phyloP scores from a whole-genome alignment of 2,113 vertebrate species.

The Gadus macrocephalus region DNA sequence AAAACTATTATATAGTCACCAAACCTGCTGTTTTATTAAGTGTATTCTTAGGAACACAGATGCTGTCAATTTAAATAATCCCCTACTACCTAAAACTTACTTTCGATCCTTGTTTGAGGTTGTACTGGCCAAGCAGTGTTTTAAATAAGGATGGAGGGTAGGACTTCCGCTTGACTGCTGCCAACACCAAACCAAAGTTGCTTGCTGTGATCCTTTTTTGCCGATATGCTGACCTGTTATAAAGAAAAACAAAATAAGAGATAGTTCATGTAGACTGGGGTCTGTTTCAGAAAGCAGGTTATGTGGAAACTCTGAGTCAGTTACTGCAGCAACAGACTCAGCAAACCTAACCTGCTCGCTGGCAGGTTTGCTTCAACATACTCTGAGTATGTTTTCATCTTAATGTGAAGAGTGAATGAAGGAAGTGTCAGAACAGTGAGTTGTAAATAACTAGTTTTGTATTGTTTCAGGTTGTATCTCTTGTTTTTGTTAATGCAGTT shows the following conservation, averaged over 20 bases:
- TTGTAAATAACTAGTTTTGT: no score
- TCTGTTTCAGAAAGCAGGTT: no score
- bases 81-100: slow-evolving; percentile 9
- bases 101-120: slow-evolving; percentile 5
- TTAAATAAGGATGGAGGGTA: slow-evolving; percentile 18
- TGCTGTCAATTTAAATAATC: neutral
- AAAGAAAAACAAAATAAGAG: slow-evolving; percentile 1
- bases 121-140: slow-evolving; percentile 19
- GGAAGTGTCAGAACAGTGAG: no score
- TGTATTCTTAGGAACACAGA: neutral
- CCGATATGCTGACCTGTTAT: slow-evolving; percentile 9
- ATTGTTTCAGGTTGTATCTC: no score
- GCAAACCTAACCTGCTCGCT: no score
- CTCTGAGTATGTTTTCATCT: no score
- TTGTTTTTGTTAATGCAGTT: neutral
- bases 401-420: no score
- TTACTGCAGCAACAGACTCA: no score
- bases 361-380: no score
- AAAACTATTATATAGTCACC: no score
- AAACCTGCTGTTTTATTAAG: neutral
- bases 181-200: slow-evolving; percentile 15
- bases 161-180: slow-evolving; percentile 3
- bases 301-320: no score
- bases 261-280: no score
- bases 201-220: slow-evolving; percentile 8